Percentiles rank a stretch among this genome's conserved stretches.
Evolutionary conservation across 2,888 invertebrate species (phyloP).

Genomic region (Chloromyia formosa): DNA sequence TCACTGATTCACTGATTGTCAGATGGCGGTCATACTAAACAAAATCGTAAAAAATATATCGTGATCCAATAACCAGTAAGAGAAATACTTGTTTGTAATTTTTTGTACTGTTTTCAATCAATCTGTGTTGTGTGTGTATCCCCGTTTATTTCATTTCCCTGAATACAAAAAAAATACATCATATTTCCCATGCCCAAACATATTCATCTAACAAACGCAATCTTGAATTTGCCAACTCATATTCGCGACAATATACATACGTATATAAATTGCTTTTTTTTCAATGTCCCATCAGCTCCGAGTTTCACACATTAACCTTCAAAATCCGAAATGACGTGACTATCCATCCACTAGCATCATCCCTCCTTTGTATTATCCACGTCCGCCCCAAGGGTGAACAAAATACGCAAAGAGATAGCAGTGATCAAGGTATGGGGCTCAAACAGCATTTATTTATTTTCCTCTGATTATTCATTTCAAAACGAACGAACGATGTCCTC

Average conservation of each 20-base stretch:
- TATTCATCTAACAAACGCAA: background rate
- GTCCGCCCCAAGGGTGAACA: background rate
- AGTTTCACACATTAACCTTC: background rate
- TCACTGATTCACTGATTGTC: too few relatives aligned
- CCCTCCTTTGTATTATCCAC: too few relatives aligned
- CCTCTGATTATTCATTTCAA: constrained; percentile 42
- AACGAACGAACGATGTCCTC: constrained; percentile 12
- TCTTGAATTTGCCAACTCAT: background rate
- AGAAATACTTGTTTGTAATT: too few relatives aligned
- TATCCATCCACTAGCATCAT: constrained; percentile 27
- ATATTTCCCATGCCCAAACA: background rate
- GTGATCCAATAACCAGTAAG: too few relatives aligned
- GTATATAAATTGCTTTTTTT: background rate
- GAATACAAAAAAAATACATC: too few relatives aligned
- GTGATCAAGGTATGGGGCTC: constrained; percentile 11
- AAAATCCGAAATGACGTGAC: background rate
- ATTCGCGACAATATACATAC: background rate
- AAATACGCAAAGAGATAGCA: constrained; percentile 6
- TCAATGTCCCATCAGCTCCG: background rate
- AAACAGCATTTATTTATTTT: constrained; percentile 44
- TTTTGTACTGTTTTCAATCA: background rate
- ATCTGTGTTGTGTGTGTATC: background rate
- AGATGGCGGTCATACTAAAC: too few relatives aligned
- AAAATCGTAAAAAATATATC: too few relatives aligned
- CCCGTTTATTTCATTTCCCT: too few relatives aligned